phyloP scores from a whole-genome alignment of 2,797 vertebrate species.

The Myotis vivesi region DNA sequence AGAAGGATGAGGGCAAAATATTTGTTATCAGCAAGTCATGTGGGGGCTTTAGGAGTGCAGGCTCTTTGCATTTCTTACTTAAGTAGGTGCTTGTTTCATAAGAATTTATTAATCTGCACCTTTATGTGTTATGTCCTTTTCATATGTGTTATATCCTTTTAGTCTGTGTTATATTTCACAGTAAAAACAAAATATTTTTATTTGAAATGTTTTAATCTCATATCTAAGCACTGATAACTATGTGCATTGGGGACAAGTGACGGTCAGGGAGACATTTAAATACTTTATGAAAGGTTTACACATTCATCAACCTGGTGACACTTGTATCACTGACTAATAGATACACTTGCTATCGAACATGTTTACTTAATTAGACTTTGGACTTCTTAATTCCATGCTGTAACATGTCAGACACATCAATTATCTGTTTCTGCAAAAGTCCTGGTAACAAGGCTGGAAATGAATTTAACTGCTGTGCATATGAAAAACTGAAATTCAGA shows the following conservation, averaged over 20 bases:
- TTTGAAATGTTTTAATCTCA: slow-evolving; percentile 59
- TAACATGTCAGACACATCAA: slow-evolving; percentile 79
- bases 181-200: slow-evolving; percentile 32
- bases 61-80: neutral
- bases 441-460: slow-evolving; percentile 59
- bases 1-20: accelerated
- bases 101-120: slow-evolving; percentile 1
- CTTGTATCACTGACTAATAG: slow-evolving; percentile 75
- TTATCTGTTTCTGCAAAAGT: slow-evolving; percentile 79
- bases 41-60: neutral
- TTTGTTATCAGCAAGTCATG: neutral
- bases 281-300: slow-evolving; percentile 80
- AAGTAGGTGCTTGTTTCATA: neutral
- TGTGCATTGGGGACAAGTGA: slow-evolving; percentile 60
- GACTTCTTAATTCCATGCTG: slow-evolving; percentile 75
- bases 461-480: neutral
- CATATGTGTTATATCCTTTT: neutral
- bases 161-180: neutral
- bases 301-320: slow-evolving; percentile 80
- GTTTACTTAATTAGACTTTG: slow-evolving; percentile 81
- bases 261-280: slow-evolving; percentile 79
- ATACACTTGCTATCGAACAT: slow-evolving; percentile 73
- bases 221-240: slow-evolving; percentile 42
- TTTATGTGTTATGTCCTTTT: neutral
- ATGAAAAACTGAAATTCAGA: slow-evolving; percentile 22